Conservation (phyloP, 1,140 invertebrate species). For the Drosophila lini region DNA sequence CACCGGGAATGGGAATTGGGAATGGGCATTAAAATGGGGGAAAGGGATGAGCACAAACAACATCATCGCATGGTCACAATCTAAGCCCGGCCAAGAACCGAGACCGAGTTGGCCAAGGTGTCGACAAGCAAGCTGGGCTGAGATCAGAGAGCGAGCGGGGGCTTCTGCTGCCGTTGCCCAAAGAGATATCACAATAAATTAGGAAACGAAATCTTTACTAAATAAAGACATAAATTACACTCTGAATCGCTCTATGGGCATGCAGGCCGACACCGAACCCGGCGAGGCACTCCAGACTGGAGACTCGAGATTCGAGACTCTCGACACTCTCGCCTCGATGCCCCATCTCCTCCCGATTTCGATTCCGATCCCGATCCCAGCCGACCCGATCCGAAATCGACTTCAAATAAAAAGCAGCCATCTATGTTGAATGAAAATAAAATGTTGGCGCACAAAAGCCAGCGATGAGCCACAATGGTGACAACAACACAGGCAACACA, state of each 20-base stretch:
- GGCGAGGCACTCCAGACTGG: slow-evolving; percentile 2
- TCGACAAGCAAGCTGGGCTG: slow-evolving; percentile 22
- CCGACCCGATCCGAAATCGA: slow-evolving; percentile 26
- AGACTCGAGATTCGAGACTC: slow-evolving; percentile 2
- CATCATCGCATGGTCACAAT: slow-evolving; percentile 83
- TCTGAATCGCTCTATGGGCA: slow-evolving; percentile 75
- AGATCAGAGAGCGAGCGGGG: slow-evolving; percentile 16
- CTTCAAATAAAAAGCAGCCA: slow-evolving; percentile 70
- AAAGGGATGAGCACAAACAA: slow-evolving; percentile 82
- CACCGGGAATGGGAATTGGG: slow-evolving; percentile 41
- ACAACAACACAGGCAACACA: slow-evolving; percentile 59
- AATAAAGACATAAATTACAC: slow-evolving; percentile 85
- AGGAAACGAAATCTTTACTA: slow-evolving; percentile 85
- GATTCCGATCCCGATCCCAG: slow-evolving; percentile 9
- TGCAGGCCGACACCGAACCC: slow-evolving; percentile 30
- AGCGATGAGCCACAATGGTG: slow-evolving; percentile 67
- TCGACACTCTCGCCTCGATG: slow-evolving; percentile 13
- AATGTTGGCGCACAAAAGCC: slow-evolving; percentile 67
- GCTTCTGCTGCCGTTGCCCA: slow-evolving; percentile 67
- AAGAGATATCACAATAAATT: slow-evolving; percentile 84
- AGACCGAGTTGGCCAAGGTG: slow-evolving; percentile 37
- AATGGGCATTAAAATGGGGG: slow-evolving; percentile 60
- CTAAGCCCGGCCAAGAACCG: slow-evolving; percentile 50
- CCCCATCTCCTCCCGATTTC: slow-evolving; percentile 17
- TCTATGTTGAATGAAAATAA: slow-evolving; percentile 77